Conservation (phyloP, 2,888 invertebrate species). For the Amblyjoppa proteus region DNA sequence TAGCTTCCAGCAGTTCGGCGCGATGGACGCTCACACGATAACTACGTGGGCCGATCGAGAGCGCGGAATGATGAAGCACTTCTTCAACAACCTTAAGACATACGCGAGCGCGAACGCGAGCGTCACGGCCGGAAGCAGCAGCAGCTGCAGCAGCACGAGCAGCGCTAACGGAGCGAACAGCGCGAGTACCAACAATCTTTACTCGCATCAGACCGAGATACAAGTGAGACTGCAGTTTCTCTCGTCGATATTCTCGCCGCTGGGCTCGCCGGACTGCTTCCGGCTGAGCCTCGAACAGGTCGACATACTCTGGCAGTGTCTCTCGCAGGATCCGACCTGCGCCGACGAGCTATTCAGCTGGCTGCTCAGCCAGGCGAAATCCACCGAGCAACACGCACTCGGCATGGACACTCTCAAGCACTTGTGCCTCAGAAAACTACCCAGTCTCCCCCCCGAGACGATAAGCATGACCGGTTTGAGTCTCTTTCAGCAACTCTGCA, state of each 20-base stretch:
- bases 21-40: conserved; percentile 93
- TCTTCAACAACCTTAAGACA: conserved; percentile 94
- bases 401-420: conserved; percentile 95
- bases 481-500: conserved; percentile 96
- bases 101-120: conserved; percentile 86
- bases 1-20: conserved; percentile 95
- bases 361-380: conserved; percentile 96
- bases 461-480: conserved; percentile 97
- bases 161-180: conserved; percentile 77
- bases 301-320: conserved; percentile 96
- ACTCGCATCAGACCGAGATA: conserved; percentile 94
- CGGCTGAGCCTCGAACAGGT: conserved; percentile 95
- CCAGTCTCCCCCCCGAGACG: conserved; percentile 94
- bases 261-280: conserved; percentile 96
- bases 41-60: conserved; percentile 97
- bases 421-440: conserved; percentile 95
- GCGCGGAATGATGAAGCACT: conserved; percentile 96
- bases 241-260: conserved; percentile 95
- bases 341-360: conserved; percentile 97
- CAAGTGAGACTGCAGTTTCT: conserved; percentile 96
- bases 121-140: conserved; percentile 72
- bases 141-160: conserved; percentile 49
- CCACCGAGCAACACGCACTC: conserved; percentile 96
- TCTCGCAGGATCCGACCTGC: conserved; percentile 94
- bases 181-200: conserved; percentile 83